Base-by-base conservation (phyloP, 1,140 invertebrate species). In the Rhagoletis zephyria region DNA sequence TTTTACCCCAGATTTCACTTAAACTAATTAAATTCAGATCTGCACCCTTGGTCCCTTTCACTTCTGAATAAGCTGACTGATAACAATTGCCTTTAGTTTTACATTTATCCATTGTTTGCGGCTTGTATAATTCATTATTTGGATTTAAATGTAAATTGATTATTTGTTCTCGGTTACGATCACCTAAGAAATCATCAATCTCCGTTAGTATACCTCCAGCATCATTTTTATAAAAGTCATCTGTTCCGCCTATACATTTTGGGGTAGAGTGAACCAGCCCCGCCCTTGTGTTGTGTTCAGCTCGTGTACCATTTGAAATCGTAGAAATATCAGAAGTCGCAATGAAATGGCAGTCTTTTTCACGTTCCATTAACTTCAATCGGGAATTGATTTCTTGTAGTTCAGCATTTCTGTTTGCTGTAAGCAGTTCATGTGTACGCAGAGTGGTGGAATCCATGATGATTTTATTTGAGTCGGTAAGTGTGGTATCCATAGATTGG, bases 1-100 rank as follows among this genome's bases (percentile, higher is more conserved):
- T 94, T 64, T 94, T 94, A 1, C 94, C 93, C 94, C 94, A 95
- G 12, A 94, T 89, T 48, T 95, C 94, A 90, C 94, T 94, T 63
- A 95, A 91, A 87, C 94, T 95, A 30, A 92, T 91, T 0, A 92
- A 88, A n/a, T 90, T 91, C 45, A 88, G 87, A 1, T 90, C 88
- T 7, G 30, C 61, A 16, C 56, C 59, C 6, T 19, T 14, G 2
- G n/a, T 19, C 6, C 16, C n/a, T 81, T n/a, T 81, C n/a, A 51
- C n/a, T n/a, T 59, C 74, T n/a, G 48, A 3, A 81, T 81, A 81
- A 7, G 45, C 60, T 12, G 42, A 60, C 45, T 19, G 42, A 86
- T 45, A 87, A 51, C 30, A 77, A 51, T 59, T 67, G 1, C 12
- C 51, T n/a, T 87, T 81, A 42, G 48, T 59, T 87, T 56, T 59